These are phyloP conservation scores for Erethizon dorsatum DNA, from an alignment of 2,797 vertebrate species.

Conservation along the genomic window DNA sequence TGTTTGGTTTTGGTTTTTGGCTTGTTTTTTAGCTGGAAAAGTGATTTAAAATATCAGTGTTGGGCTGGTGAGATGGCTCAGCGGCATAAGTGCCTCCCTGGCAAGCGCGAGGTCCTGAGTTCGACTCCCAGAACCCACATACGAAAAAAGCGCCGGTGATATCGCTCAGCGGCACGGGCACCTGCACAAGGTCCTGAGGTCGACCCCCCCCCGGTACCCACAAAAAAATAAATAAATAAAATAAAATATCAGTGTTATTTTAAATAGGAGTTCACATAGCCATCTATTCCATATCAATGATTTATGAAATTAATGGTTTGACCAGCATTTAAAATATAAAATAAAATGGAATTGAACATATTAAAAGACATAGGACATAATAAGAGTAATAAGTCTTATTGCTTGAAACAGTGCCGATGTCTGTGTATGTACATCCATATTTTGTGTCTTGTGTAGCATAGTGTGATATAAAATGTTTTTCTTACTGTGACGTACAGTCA, in stretches of 20 bases:
- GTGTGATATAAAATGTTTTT: conserved; percentile 24
- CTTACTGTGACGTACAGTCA: neutral
- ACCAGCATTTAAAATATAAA: conserved; percentile 41
- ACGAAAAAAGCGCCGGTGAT: too few relatives aligned
- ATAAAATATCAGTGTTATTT: conserved; percentile 19
- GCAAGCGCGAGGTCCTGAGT: too few relatives aligned
- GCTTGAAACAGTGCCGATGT: neutral
- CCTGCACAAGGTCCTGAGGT: too few relatives aligned
- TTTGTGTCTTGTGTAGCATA: neutral
- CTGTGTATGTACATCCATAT: neutral
- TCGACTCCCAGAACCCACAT: too few relatives aligned
- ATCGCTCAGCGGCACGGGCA: too few relatives aligned
- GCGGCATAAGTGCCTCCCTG: too few relatives aligned
- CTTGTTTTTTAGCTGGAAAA: conserved; percentile 10
- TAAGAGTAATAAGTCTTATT: neutral
- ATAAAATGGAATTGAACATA: neutral
- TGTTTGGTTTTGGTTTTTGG: neutral
- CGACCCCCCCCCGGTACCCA: too few relatives aligned
- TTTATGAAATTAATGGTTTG: conserved; percentile 4
- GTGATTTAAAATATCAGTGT: conserved; percentile 6
- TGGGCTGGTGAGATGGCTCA: too few relatives aligned
- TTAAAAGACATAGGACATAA: neutral
- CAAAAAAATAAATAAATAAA: too few relatives aligned
- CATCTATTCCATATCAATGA: neutral
- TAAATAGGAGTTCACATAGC: neutral